phyloP scores from a whole-genome alignment of 2,797 vertebrate genomes.

The Myotis daubentonii region DNA sequence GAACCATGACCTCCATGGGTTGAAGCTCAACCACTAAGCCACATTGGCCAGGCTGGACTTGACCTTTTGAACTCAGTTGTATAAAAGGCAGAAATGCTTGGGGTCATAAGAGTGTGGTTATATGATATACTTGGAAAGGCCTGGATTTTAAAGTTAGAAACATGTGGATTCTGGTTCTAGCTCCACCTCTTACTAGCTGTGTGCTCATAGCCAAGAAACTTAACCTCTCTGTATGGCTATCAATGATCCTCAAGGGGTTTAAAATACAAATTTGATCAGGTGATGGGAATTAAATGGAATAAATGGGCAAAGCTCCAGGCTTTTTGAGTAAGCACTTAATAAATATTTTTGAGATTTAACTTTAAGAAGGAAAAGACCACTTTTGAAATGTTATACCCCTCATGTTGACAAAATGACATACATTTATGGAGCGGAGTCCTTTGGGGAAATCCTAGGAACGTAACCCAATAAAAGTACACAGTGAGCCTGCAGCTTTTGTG shows the following conservation, averaged over 20 bases:
- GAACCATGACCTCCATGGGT: no score
- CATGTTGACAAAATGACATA: background rate
- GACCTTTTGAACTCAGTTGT: background rate
- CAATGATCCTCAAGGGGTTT: background rate
- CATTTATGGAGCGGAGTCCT: background rate
- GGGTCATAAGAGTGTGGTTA: background rate
- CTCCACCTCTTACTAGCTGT: background rate
- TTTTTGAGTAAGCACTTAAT: conserved; percentile 14
- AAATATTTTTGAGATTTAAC: conserved; percentile 24
- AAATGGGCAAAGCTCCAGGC: background rate
- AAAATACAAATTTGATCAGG: conserved; percentile 26
- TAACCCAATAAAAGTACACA: background rate
- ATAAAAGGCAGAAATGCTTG: background rate
- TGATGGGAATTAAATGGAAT: background rate
- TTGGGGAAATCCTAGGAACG: background rate
- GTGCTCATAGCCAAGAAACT: background rate
- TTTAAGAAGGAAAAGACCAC: background rate
- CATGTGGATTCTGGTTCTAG: background rate
- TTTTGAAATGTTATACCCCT: background rate
- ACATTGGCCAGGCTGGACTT: no score
- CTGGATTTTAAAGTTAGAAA: background rate
- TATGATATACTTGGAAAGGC: background rate
- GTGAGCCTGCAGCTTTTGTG: background rate
- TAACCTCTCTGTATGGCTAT: background rate
- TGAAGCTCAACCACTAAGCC: no score